These are phyloP conservation scores for Rhyacophila brunnea DNA, from an alignment of 1,140 invertebrate genomes.

Conservation along the genomic window DNA sequence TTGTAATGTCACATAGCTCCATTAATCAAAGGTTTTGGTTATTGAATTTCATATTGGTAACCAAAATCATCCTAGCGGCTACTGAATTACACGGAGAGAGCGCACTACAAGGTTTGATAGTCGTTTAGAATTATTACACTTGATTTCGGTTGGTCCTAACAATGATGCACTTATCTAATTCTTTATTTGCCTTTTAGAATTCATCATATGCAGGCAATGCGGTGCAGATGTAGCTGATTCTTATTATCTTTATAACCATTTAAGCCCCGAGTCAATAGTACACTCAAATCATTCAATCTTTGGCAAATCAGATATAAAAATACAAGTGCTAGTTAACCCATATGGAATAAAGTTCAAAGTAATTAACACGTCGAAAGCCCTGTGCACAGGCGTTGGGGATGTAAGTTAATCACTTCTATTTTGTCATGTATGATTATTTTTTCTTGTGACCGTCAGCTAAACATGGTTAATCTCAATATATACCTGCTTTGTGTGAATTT, in stretches of 20 bases:
- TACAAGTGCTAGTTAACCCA: conserved; percentile 54
- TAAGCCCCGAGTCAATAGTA: conserved; percentile 48
- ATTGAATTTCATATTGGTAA: conserved; percentile 13
- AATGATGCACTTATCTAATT: background rate
- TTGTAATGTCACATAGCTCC: conserved; percentile 9
- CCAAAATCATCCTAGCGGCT: conserved; percentile 1
- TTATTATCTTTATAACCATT: conserved; percentile 48
- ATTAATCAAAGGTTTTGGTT: conserved; percentile 15
- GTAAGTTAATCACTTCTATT: conserved; percentile 42
- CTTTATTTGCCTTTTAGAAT: conserved; percentile 42
- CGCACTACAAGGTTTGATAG: conserved; percentile 3
- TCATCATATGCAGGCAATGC: conserved; percentile 54
- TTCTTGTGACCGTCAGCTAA: too few species aligned
- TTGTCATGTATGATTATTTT: too few species aligned
- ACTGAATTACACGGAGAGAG: conserved; percentile 1
- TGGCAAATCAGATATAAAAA: conserved; percentile 48
- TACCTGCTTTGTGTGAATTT: too few species aligned
- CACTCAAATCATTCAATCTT: conserved; percentile 51
- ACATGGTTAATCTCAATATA: too few species aligned
- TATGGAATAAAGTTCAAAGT: conserved; percentile 52
- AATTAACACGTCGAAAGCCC: conserved; percentile 50
- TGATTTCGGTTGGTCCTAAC: too few species aligned
- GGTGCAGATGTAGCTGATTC: conserved; percentile 54
- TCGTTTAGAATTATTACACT: too few species aligned
- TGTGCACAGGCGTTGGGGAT: conserved; percentile 48